Percentiles rank a stretch among this genome's conserved stretches.
phyloP scores from a whole-genome alignment of 1,140 invertebrate species.

The Wasmannia auropunctata region DNA sequence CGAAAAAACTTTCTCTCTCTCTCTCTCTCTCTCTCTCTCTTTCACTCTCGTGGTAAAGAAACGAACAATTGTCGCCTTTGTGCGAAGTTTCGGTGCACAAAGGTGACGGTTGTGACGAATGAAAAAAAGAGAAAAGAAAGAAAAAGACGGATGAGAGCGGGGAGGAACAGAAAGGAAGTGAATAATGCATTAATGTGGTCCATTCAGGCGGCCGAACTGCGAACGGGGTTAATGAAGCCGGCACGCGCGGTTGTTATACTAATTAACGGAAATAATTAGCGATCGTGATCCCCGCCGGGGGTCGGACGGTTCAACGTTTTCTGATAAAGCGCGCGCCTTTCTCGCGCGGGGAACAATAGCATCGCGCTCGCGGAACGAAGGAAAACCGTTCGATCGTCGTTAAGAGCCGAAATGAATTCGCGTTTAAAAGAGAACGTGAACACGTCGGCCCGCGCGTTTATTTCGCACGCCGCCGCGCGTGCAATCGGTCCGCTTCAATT shows the following conservation, averaged over 20 bases:
- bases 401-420: background rate
- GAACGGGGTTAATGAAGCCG: conserved; percentile 44
- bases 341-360: conserved; percentile 13
- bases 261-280: conserved; percentile 52
- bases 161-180: background rate
- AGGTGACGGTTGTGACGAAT: background rate
- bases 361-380: background rate
- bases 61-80: conserved; percentile 25
- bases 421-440: conserved; percentile 24
- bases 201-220: background rate
- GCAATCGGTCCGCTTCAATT: background rate
- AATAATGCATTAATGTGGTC: conserved; percentile 34
- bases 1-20: conserved; percentile 38
- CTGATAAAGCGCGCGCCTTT: background rate
- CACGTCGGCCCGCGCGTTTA: background rate
- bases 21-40: too few relatives aligned
- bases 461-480: background rate
- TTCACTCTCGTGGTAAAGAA: background rate
- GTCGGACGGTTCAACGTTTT: background rate
- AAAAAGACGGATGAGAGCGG: background rate
- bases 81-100: conserved; percentile 7
- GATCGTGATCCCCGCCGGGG: background rate
- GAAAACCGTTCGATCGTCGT: conserved; percentile 10
- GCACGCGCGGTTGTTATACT: conserved; percentile 33
- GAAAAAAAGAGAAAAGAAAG: background rate